phyloP scores from a whole-genome alignment of 2,888 invertebrate species.

The Aspidiotus rigidus region DNA sequence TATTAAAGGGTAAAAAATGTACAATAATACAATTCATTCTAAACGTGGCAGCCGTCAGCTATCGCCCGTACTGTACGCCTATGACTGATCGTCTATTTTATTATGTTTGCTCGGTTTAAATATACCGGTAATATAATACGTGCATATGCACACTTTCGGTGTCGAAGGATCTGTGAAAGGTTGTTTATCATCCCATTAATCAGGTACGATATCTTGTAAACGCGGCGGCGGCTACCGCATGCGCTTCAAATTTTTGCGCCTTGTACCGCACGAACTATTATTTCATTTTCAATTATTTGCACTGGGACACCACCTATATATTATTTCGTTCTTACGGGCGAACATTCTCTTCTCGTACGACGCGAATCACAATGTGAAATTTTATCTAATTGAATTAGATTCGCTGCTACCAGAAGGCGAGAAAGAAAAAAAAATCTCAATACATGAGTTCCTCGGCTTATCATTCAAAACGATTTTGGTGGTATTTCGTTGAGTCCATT shows the following conservation, averaged over 20 bases:
- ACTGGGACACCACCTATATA: neutral
- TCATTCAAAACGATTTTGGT: conserved; percentile 2
- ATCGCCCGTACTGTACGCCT: too few species aligned
- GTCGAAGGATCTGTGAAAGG: too few species aligned
- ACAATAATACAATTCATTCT: too few species aligned
- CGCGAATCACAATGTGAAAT: conserved; percentile 22
- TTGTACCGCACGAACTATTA: conserved; percentile 2
- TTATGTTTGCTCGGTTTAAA: too few species aligned
- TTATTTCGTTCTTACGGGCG: neutral
- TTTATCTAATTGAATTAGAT: conserved; percentile 28
- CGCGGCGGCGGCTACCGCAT: too few species aligned
- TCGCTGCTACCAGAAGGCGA: conserved; percentile 12
- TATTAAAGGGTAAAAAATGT: too few species aligned
- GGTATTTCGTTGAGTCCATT: neutral
- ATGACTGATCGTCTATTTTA: too few species aligned
- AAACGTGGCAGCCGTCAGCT: too few species aligned
- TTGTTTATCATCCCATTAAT: too few species aligned
- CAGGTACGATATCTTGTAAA: too few species aligned
- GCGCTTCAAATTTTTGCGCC: neutral
- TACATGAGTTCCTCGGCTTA: conserved; percentile 4
- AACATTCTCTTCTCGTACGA: conserved; percentile 5
- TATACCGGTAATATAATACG: too few species aligned
- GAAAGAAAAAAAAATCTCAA: conserved; percentile 2
- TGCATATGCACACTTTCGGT: too few species aligned
- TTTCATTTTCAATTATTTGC: conserved; percentile 1